phyloP scores from a whole-genome alignment of 2,113 vertebrate genomes.

The Crotalus horridus region DNA sequence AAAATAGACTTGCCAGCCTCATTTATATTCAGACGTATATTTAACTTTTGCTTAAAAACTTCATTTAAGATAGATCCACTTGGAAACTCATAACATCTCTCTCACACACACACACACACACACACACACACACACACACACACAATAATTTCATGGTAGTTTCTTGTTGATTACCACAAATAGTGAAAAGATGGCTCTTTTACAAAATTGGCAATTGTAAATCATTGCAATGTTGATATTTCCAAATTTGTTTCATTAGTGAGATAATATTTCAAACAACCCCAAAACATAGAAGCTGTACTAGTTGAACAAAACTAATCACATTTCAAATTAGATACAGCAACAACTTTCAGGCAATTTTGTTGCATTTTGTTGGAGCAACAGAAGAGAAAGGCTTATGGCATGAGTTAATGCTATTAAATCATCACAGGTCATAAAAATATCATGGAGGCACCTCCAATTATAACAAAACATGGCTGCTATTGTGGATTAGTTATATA shows the following conservation, averaged over 20 bases:
- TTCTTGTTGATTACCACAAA: constrained; percentile 49
- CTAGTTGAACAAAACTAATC: constrained; percentile 39
- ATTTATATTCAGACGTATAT: constrained; percentile 12
- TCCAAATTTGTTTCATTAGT: constrained; percentile 46
- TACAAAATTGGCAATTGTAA: constrained; percentile 46
- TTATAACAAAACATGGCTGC: background rate
- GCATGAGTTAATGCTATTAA: background rate
- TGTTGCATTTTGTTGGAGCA: constrained; percentile 17
- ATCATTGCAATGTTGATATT: constrained; percentile 42
- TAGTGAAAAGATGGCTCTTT: constrained; percentile 44
- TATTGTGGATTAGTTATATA: background rate
- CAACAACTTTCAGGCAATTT: constrained; percentile 36
- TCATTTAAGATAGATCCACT: constrained; percentile 34
- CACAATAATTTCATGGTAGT: constrained; percentile 34
- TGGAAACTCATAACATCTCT: constrained; percentile 5
- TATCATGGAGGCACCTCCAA: background rate
- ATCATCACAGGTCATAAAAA: background rate
- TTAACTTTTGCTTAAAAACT: constrained; percentile 15
- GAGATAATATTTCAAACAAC: constrained; percentile 29
- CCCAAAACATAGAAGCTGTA: constrained; percentile 29
- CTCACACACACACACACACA: background rate
- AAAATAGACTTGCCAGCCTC: constrained; percentile 9
- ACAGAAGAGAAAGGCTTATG: background rate
- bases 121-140: constrained; percentile 13
- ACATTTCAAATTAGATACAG: constrained; percentile 33